Base-by-base conservation (phyloP, 2,888 invertebrate species). In the Drosophila kanekoi region DNA sequence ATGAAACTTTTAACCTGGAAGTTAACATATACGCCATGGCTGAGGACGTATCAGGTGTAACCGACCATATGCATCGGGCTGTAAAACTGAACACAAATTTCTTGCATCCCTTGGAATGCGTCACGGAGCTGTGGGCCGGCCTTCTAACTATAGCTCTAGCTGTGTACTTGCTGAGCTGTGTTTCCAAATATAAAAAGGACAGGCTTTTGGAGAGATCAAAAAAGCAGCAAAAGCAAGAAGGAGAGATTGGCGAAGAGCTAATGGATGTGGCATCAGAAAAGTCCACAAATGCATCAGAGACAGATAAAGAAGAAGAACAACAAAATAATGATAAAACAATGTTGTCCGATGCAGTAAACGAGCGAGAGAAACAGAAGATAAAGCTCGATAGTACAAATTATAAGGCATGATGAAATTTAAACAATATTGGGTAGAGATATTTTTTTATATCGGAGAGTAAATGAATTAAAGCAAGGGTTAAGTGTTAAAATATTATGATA, bases 1-100 rank as follows among this genome's bases (percentile, higher is more conserved):
- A 64, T 28, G 47, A 72, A 2, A 51, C 43, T 0, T 48, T 38
- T 8, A 57, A 71, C 1, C 47, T 69, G 11, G 83, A 89, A 44
- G 23, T 47, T 0, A 65, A 49, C 10, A 40, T 89, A 13, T 72
- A 51, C 14, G 43, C 41, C 13, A 67, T 83, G 72, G 71, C 83
- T 2, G 77, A 88, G 33, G 63, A 82, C 8, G 41, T 89, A 0
- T 37, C 38, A 11, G 45, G 61, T 1, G 10, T 82, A 0, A 58
- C 52, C 1, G 53, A 69, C 2, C 6, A 38, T 0, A 72, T 83
- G 56, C 14, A 62, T 0, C 33, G 57, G 13, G 47, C 70, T 0
- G 11, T 35, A 0, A 28, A 28, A 14, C 69, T 72, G 5, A 56
- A 66, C 14, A 13, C 4, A 1, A 51, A 47, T 0, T 4, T 71